Percentiles rank a stretch among this genome's conserved stretches.
Evolutionary conservation across 2,797 vertebrate genomes (phyloP).

Genomic region (Lates japonicus): DNA sequence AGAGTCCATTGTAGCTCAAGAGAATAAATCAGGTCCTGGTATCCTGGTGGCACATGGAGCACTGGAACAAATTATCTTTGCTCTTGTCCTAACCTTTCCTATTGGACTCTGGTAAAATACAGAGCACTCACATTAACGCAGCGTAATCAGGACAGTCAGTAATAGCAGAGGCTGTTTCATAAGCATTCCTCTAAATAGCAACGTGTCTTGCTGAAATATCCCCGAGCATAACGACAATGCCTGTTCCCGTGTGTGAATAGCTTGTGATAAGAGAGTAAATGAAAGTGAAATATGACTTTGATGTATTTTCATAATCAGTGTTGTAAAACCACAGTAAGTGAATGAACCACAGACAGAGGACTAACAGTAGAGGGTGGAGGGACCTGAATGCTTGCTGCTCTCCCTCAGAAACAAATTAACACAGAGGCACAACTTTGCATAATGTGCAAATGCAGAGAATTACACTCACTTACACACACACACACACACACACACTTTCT

Average conservation of each 20-base stretch:
- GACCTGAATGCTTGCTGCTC: constrained; percentile 13
- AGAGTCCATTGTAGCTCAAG: not conserved
- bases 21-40: not conserved
- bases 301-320: constrained; percentile 37
- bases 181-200: constrained; percentile 10
- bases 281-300: constrained; percentile 17
- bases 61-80: not conserved
- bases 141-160: not conserved
- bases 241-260: not conserved
- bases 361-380: not conserved
- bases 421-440: constrained; percentile 43
- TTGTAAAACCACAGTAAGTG: constrained; percentile 34
- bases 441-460: constrained; percentile 37
- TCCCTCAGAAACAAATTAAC: constrained; percentile 42
- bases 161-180: constrained; percentile 21
- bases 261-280: constrained; percentile 2
- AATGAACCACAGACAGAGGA: constrained; percentile 30
- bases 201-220: not conserved
- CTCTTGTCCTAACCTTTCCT: not conserved
- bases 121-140: not conserved
- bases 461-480: constrained; percentile 15
- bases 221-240: not conserved
- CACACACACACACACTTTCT: constrained; percentile 16
- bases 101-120: not conserved
- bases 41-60: not conserved